Conservation (phyloP, 2,113 vertebrate genomes). For the Sus scrofa region T2T-Sscrofa CM000823.6:10986501-10987000, state of each 20-base stretch:
- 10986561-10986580: background rate
- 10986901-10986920: constrained; percentile 62
- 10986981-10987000: background rate
- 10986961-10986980: constrained; percentile 38
- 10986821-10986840: background rate
- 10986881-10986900: constrained; percentile 52
- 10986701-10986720: background rate
- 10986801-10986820: background rate
- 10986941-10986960: constrained; percentile 58
- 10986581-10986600: background rate
- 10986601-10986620: background rate
- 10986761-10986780: constrained; percentile 21
- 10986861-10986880: constrained; percentile 52
- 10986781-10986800: background rate
- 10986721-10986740: background rate
- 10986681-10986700: background rate
- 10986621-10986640: background rate
- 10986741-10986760: constrained; percentile 40
- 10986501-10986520: background rate
- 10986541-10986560: constrained; percentile 31
- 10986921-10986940: constrained; percentile 58
- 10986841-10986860: background rate
- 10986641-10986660: background rate
- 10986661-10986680: background rate
- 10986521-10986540: constrained; percentile 12